Percentiles rank a stretch among this genome's conserved stretches.
These are phyloP conservation scores for Ianthella basta DNA, from an alignment of 37 sponge, comb jelly and placozoan genomes.

Conservation along the genomic window DNA sequence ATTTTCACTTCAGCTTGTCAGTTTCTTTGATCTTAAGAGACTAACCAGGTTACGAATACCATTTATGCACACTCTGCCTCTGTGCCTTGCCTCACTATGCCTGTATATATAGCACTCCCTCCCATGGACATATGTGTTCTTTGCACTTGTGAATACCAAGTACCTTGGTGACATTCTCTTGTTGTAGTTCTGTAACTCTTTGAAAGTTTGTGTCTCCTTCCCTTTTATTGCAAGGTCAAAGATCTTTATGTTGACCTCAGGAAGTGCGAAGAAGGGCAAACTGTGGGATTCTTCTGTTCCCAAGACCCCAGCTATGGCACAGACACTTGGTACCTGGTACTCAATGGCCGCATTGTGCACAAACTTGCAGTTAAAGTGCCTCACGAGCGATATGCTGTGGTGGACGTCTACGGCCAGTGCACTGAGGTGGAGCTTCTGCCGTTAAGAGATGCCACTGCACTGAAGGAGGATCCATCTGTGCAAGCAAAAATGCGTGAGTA, in stretches of 20 bases:
- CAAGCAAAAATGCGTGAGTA: too few species aligned
- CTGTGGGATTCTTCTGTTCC: constrained; percentile 24
- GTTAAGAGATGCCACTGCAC: neutral
- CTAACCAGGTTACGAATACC: too few species aligned
- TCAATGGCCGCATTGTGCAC: neutral
- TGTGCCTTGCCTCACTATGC: too few species aligned
- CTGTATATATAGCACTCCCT: too few species aligned
- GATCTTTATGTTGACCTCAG: neutral
- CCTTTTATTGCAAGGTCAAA: neutral
- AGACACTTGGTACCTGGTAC: constrained; percentile 14
- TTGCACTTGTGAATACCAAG: too few species aligned
- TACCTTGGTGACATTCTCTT: too few species aligned
- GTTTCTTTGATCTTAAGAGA: too few species aligned
- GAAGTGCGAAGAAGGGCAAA: constrained; percentile 16
- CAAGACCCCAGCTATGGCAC: neutral
- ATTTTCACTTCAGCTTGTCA: too few species aligned
- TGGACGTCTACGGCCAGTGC: constrained; percentile 43
- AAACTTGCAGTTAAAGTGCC: constrained; percentile 16
- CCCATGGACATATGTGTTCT: too few species aligned
- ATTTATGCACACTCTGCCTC: too few species aligned
- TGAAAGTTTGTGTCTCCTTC: neutral
- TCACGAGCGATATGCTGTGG: constrained; percentile 14
- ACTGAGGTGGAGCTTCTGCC: constrained; percentile 24
- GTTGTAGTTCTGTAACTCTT: neutral
- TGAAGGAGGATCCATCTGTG: too few species aligned